Percentiles rank a stretch among this genome's conserved stretches.
phyloP scores from a whole-genome alignment of 2,113 vertebrate species.

The Chionomys nivalis region DNA sequence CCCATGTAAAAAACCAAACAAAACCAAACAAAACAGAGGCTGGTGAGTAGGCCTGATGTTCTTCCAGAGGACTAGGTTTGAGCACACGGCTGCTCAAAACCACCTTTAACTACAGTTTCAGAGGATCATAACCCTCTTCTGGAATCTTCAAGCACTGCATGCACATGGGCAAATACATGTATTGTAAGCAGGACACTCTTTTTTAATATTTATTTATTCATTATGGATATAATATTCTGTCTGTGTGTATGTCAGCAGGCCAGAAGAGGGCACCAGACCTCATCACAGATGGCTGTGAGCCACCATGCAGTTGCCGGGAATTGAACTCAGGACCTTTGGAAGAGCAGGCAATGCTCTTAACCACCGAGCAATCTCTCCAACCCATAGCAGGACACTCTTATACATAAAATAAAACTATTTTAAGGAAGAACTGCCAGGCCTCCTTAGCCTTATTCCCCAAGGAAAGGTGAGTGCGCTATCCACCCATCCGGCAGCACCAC shows the following conservation, averaged over 20 bases:
- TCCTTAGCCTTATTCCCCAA: too few relatives aligned
- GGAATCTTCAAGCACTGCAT: not conserved
- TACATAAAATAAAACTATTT: not conserved
- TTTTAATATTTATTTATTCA: too few relatives aligned
- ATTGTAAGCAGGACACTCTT: not conserved
- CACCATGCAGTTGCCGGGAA: too few relatives aligned
- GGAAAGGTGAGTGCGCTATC: too few relatives aligned
- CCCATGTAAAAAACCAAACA: not conserved
- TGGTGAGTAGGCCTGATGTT: not conserved
- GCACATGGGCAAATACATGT: not conserved
- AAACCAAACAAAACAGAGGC: not conserved
- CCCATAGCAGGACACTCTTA: too few relatives aligned
- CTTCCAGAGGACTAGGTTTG: not conserved
- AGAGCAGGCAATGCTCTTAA: too few relatives aligned
- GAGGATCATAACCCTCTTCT: not conserved
- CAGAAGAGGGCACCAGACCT: too few relatives aligned
- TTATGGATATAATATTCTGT: too few relatives aligned
- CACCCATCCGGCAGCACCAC: fast-evolving
- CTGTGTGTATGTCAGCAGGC: too few relatives aligned
- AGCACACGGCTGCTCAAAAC: not conserved
- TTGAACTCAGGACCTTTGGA: too few relatives aligned
- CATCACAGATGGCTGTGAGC: too few relatives aligned
- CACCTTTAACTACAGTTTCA: not conserved
- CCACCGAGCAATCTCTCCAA: too few relatives aligned
- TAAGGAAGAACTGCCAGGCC: not conserved